A percentile compares a stretch with the other conserved stretches of the same genome.
phyloP scores from a whole-genome alignment of 2,113 vertebrate genomes.

The Trichechus manatus region DNA sequence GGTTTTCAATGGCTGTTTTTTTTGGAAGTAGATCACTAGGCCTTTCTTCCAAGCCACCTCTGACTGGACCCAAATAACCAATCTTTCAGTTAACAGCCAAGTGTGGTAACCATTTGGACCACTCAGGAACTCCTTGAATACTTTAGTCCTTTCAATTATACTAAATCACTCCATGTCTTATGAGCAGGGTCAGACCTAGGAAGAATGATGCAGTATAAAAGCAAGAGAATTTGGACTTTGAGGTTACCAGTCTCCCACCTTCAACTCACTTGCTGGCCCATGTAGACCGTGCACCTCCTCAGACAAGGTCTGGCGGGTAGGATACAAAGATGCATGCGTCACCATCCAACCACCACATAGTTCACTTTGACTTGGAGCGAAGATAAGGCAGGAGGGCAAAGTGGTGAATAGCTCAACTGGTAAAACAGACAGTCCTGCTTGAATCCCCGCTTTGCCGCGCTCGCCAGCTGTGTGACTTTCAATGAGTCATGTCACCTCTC shows the following conservation, averaged over 20 bases:
- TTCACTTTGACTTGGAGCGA: accelerated
- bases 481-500: not conserved
- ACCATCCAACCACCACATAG: too few relatives aligned
- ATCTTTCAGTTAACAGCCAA: not conserved
- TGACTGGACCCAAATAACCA: not conserved
- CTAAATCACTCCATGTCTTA: accelerated
- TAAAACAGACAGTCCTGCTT: too few relatives aligned
- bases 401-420: not conserved
- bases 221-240: not conserved
- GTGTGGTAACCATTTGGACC: not conserved
- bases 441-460: not conserved
- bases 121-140: not conserved
- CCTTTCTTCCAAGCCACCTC: not conserved
- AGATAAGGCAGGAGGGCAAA: not conserved
- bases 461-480: too few relatives aligned
- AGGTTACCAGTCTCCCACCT: not conserved
- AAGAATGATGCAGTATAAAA: accelerated
- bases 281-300: accelerated
- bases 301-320: too few relatives aligned
- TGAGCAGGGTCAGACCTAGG: not conserved
- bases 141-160: not conserved
- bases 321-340: not conserved
- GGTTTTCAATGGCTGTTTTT: not conserved
- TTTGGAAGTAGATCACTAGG: not conserved
- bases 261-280: accelerated